A percentile compares a stretch with the other conserved stretches of the same genome.
These are phyloP conservation scores for Tipula helvola DNA, from an alignment of 2,888 invertebrate genomes.

Conservation along the genomic window DNA sequence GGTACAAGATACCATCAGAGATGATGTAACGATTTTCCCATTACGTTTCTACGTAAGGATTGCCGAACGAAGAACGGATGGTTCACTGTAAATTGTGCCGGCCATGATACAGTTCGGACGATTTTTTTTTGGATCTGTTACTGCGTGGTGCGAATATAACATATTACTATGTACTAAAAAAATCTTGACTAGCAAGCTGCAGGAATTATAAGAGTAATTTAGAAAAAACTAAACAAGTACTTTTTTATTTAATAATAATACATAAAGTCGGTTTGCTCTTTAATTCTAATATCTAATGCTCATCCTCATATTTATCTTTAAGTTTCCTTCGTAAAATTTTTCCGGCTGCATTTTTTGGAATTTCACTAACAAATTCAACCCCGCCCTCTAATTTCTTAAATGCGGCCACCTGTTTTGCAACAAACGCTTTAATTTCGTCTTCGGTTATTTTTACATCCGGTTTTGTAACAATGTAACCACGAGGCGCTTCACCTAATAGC, in stretches of 20 bases:
- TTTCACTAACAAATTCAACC: slow-evolving; percentile 48
- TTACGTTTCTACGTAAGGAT: too few species aligned
- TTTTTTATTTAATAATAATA: not conserved
- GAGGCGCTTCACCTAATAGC: slow-evolving; percentile 52
- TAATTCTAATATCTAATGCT: not conserved
- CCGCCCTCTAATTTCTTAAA: slow-evolving; percentile 64
- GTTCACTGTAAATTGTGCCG: too few species aligned
- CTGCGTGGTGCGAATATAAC: too few species aligned
- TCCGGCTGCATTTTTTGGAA: slow-evolving; percentile 66
- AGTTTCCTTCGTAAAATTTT: slow-evolving; percentile 59
- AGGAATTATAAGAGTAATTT: not conserved
- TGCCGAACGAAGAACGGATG: too few species aligned
- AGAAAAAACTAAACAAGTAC: not conserved
- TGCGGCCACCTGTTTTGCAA: slow-evolving; percentile 53
- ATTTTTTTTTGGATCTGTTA: too few species aligned
- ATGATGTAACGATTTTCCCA: too few species aligned
- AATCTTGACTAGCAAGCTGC: too few species aligned
- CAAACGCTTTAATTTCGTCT: slow-evolving; percentile 42
- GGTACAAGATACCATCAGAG: too few species aligned
- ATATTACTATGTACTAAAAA: not conserved
- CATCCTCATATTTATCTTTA: slow-evolving; percentile 27
- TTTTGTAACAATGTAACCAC: slow-evolving; percentile 51
- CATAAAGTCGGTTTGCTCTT: not conserved
- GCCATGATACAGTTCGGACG: too few species aligned
- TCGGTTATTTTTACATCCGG: slow-evolving; percentile 29